Evolutionary conservation across 2,797 vertebrate genomes (phyloP).

Genomic region (Ataeniobius toweri): DNA sequence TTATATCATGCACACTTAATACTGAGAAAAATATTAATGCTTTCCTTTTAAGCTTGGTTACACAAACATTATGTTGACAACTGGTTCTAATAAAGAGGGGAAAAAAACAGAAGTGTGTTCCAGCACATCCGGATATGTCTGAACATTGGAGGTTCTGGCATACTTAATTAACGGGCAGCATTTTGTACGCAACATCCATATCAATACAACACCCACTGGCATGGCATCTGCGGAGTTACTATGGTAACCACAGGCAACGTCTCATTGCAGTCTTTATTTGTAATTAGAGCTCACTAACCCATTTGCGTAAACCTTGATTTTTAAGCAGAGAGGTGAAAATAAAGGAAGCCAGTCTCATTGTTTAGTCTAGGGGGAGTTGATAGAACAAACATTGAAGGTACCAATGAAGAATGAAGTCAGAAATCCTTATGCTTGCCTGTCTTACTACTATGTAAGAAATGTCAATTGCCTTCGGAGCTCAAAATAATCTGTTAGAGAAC

Average conservation of each 20-base stretch:
- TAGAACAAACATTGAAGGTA: not conserved
- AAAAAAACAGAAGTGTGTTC: not conserved
- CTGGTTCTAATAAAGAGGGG: not conserved
- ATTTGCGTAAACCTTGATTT: slow-evolving; percentile 29
- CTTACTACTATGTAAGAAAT: not conserved
- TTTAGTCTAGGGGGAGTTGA: not conserved
- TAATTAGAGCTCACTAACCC: slow-evolving; percentile 54
- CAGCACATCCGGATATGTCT: slow-evolving; percentile 1
- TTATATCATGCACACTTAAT: slow-evolving; percentile 20
- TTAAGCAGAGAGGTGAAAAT: slow-evolving; percentile 18
- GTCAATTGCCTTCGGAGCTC: not conserved
- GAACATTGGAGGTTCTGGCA: slow-evolving; percentile 29
- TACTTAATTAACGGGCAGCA: slow-evolving; percentile 38
- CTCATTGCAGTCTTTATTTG: slow-evolving; percentile 46
- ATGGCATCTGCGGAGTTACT: slow-evolving; percentile 51
- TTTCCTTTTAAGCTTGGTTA: slow-evolving; percentile 4
- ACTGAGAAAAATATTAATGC: slow-evolving; percentile 3
- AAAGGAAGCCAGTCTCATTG: slow-evolving; percentile 6
- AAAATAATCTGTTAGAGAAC: not conserved
- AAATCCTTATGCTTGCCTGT: not conserved
- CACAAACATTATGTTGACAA: not conserved
- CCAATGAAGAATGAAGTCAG: not conserved
- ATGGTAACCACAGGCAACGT: slow-evolving; percentile 46
- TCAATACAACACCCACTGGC: slow-evolving; percentile 42
- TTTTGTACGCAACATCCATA: slow-evolving; percentile 42